These are phyloP conservation scores for Strix uralensis DNA, from an alignment of 2,113 vertebrate species.

Conservation along the genomic window DNA sequence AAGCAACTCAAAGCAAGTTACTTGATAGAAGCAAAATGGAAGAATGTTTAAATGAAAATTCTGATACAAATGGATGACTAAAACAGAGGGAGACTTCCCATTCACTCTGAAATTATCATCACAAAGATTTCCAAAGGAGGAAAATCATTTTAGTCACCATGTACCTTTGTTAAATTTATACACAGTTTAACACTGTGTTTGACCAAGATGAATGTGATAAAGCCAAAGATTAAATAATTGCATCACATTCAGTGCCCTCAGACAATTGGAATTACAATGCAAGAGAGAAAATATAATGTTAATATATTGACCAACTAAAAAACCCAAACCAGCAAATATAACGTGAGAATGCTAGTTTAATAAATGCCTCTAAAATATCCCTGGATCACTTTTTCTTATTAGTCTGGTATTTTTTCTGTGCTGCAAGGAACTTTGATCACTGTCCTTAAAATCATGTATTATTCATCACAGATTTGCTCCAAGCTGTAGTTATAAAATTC, in stretches of 20 bases:
- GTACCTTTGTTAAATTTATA: neutral
- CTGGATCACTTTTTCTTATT: neutral
- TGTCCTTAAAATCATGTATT: neutral
- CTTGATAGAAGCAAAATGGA: neutral
- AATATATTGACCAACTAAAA: neutral
- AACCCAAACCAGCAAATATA: neutral
- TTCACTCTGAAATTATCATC: neutral
- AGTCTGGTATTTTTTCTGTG: neutral
- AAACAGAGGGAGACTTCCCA: neutral
- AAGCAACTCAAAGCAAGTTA: neutral
- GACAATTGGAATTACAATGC: neutral
- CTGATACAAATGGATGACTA: neutral
- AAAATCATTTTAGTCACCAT: neutral
- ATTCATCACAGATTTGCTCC: neutral
- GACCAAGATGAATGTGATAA: neutral
- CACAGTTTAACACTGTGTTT: neutral
- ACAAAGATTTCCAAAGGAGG: neutral
- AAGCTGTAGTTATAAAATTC: neutral
- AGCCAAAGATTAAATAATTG: neutral
- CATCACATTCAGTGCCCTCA: neutral
- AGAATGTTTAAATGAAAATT: neutral
- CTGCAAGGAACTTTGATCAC: neutral
- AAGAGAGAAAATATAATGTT: neutral
- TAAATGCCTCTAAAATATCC: neutral
- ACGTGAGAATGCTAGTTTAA: neutral